A percentile compares a stretch with the other conserved stretches of the same genome.
Evolutionary conservation across 2,888 invertebrate genomes (phyloP).

Genomic region (Carcina quercana): DNA sequence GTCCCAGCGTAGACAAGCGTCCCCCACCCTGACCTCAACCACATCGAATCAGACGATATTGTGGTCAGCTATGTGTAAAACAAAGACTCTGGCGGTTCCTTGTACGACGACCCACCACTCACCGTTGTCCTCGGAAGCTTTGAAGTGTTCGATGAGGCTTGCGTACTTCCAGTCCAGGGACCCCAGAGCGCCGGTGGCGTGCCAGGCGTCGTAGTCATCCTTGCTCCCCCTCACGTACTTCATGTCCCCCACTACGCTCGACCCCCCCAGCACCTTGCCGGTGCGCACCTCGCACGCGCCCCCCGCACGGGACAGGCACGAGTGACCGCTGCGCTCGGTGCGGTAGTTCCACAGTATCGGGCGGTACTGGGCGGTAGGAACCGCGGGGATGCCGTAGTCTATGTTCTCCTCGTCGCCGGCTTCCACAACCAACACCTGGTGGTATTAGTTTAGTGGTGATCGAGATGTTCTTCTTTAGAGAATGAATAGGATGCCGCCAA

Average conservation of each 20-base stretch:
- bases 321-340: conserved; percentile 57
- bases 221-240: conserved; percentile 63
- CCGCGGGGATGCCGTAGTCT: conserved; percentile 63
- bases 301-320: conserved; percentile 57
- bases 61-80: no score
- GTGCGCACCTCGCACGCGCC: conserved; percentile 60
- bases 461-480: no score
- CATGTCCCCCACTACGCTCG: conserved; percentile 62
- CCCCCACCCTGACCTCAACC: no score
- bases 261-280: conserved; percentile 63
- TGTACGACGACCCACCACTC: no score
- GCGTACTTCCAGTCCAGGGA: conserved; percentile 64
- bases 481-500: no score
- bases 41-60: no score
- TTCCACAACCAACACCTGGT: conserved; percentile 54
- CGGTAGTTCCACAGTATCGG: conserved; percentile 63
- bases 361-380: conserved; percentile 51
- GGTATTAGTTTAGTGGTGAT: not conserved
- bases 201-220: conserved; percentile 61
- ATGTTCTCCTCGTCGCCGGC: conserved; percentile 62
- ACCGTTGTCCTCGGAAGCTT: conserved; percentile 65
- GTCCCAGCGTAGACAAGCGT: no score
- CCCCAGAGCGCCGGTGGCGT: conserved; percentile 37
- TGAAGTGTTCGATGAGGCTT: conserved; percentile 57
- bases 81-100: not conserved